Evolutionary conservation across 2,113 vertebrate genomes (phyloP).

Genomic region (Carettochelys insculpta): DNA sequence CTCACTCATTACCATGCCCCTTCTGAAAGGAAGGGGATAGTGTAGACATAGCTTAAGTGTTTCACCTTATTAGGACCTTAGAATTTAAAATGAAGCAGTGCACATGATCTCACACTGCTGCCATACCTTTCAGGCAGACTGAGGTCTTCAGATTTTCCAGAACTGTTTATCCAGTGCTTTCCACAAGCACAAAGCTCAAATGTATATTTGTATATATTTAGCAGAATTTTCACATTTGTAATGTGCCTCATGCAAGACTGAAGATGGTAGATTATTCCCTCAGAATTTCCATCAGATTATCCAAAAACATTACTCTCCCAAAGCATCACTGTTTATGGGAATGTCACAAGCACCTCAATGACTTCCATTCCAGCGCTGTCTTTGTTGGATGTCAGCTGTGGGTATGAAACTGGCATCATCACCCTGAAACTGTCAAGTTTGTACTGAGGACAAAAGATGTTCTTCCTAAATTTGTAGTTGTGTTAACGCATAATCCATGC

Average conservation of each 20-base stretch:
- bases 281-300: slow-evolving; percentile 36
- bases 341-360: slow-evolving; percentile 10
- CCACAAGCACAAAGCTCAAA: slow-evolving; percentile 24
- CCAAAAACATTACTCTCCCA: slow-evolving; percentile 40
- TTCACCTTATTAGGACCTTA: background rate
- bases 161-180: slow-evolving; percentile 17
- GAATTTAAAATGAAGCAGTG: rapidly evolving
- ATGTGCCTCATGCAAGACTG: slow-evolving; percentile 26
- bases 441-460: background rate
- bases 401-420: background rate
- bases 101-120: rapidly evolving
- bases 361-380: slow-evolving; percentile 10
- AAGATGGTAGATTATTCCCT: slow-evolving; percentile 19
- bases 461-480: background rate
- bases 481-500: background rate
- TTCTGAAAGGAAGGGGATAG: too few species aligned
- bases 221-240: slow-evolving; percentile 39
- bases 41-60: too few species aligned
- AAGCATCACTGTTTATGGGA: background rate
- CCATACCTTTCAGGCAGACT: background rate
- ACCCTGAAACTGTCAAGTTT: slow-evolving; percentile 11
- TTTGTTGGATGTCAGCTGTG: background rate
- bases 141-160: slow-evolving; percentile 16
- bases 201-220: background rate
- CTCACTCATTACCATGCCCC: too few species aligned